These are phyloP conservation scores for Hippocampus guttulatus DNA, from an alignment of 2,113 vertebrate species.

Conservation along the genomic window DNA sequence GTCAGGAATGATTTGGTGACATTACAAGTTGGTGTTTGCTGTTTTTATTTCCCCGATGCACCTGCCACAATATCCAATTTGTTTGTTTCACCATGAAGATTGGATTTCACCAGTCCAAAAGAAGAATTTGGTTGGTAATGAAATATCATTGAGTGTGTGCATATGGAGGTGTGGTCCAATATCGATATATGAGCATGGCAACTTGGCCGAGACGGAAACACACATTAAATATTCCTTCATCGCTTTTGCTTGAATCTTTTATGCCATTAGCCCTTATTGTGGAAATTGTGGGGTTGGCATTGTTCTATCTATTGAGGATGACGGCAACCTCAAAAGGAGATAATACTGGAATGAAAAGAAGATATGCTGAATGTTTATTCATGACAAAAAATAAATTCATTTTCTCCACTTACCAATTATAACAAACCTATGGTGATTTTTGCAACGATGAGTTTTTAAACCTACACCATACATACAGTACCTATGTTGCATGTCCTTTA, in stretches of 20 bases:
- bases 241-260: slow-evolving; percentile 46
- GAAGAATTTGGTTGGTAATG: slow-evolving; percentile 58
- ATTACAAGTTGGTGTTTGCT: slow-evolving; percentile 23
- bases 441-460: no score
- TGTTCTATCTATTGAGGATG: slow-evolving; percentile 18
- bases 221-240: slow-evolving; percentile 43
- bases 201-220: slow-evolving; percentile 26
- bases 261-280: slow-evolving; percentile 54
- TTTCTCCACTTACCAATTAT: neutral
- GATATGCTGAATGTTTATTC: slow-evolving; percentile 3
- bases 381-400: slow-evolving; percentile 4
- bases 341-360: slow-evolving; percentile 4
- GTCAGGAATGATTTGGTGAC: slow-evolving; percentile 11
- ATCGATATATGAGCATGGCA: slow-evolving; percentile 41
- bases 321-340: slow-evolving; percentile 29
- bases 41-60: slow-evolving; percentile 31
- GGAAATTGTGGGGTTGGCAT: slow-evolving; percentile 24
- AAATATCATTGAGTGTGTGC: slow-evolving; percentile 64
- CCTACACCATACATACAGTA: no score
- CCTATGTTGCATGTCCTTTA: slow-evolving; percentile 6
- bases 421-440: no score
- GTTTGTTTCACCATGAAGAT: slow-evolving; percentile 51
- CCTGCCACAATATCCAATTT: slow-evolving; percentile 50
- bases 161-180: slow-evolving; percentile 49
- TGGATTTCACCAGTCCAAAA: slow-evolving; percentile 57